phyloP scores from a whole-genome alignment of 2,797 vertebrate genomes.

The Alosa sapidissima region DNA sequence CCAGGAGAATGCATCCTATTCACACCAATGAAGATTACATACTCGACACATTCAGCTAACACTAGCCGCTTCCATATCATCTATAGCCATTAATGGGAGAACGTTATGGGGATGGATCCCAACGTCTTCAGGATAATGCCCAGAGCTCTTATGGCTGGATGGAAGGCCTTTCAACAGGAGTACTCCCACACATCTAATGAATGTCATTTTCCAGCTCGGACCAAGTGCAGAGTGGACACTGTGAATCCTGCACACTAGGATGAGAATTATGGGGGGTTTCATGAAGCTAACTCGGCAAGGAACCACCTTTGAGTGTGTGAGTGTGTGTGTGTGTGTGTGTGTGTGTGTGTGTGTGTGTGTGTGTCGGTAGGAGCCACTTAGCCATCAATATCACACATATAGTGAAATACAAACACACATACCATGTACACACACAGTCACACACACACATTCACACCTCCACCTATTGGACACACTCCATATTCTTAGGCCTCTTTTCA shows the following conservation, averaged over 20 bases:
- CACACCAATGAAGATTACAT: not conserved
- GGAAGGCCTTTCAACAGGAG: not conserved
- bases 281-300: not conserved
- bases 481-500: not conserved
- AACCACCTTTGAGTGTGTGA: not conserved
- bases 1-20: not conserved
- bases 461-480: not conserved
- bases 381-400: not conserved
- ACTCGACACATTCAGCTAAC: not conserved
- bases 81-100: not conserved
- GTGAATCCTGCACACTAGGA: not conserved
- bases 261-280: not conserved
- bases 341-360: constrained; percentile 53
- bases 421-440: not conserved
- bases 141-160: not conserved
- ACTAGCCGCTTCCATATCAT: not conserved
- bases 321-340: constrained; percentile 2
- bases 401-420: not conserved
- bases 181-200: not conserved
- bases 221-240: not conserved
- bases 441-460: constrained; percentile 13
- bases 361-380: constrained; percentile 50
- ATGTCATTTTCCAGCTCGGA: not conserved
- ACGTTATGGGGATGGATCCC: not conserved
- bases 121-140: not conserved